phyloP scores from a whole-genome alignment of 2,888 invertebrate species.

The Xestia c-nigrum region DNA sequence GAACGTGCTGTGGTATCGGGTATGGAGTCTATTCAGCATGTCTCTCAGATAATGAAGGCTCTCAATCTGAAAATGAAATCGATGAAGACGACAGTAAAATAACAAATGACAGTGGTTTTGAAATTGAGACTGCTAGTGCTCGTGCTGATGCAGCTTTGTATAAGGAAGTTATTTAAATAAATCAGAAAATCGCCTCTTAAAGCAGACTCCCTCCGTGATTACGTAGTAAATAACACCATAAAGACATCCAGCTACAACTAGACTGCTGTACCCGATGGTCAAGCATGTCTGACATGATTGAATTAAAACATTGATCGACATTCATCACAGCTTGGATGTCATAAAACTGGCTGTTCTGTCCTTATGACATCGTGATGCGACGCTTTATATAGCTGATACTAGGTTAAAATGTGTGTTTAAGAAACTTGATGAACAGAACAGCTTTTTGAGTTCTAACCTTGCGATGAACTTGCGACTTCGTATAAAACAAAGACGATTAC shows the following conservation, averaged over 20 bases:
- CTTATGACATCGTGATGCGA: conserved; percentile 3
- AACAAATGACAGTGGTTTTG: too few relatives aligned
- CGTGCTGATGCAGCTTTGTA: too few relatives aligned
- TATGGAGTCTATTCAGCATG: too few relatives aligned
- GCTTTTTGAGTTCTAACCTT: neutral
- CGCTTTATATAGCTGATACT: conserved; percentile 2
- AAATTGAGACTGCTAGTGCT: too few relatives aligned
- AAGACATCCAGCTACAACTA: conserved; percentile 16
- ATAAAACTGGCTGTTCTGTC: conserved; percentile 3
- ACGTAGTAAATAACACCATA: too few relatives aligned
- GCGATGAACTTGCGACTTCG: conserved; percentile 14
- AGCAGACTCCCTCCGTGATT: too few relatives aligned
- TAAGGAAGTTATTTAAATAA: too few relatives aligned
- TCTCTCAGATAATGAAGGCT: too few relatives aligned
- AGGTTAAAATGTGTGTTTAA: neutral
- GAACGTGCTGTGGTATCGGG: too few relatives aligned
- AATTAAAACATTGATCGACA: neutral
- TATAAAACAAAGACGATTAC: conserved; percentile 12
- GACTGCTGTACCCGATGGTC: conserved; percentile 7
- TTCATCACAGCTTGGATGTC: conserved; percentile 6
- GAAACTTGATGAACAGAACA: conserved; percentile 11
- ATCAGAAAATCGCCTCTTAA: too few relatives aligned
- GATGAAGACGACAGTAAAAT: too few relatives aligned
- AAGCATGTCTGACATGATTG: neutral
- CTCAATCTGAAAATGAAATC: too few relatives aligned